Conservation (phyloP, 2,113 vertebrate species). For the Notarius quadriscutis region DNA sequence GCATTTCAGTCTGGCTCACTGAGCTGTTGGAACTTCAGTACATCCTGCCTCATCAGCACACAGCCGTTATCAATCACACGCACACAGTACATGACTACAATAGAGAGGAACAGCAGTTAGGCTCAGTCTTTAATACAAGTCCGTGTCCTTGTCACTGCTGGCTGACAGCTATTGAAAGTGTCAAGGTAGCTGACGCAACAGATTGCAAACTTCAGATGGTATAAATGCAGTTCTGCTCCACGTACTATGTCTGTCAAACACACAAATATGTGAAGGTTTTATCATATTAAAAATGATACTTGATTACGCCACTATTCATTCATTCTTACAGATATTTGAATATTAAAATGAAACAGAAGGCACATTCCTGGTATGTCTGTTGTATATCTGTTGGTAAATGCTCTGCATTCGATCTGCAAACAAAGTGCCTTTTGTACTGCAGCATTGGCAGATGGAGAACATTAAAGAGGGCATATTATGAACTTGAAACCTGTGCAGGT, state of each 20-base stretch:
- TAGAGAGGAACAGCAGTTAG: background rate
- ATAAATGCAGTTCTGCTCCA: background rate
- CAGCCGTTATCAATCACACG: conserved; percentile 12
- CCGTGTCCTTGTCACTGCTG: background rate
- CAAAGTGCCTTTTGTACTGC: background rate
- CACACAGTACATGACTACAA: background rate
- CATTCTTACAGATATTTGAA: background rate
- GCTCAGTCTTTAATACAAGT: background rate
- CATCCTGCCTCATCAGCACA: conserved; percentile 24
- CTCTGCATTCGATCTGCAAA: background rate
- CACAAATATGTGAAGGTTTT: background rate
- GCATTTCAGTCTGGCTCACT: background rate
- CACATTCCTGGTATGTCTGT: background rate
- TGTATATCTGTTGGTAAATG: background rate
- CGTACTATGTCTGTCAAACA: background rate
- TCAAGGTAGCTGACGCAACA: conserved; percentile 18
- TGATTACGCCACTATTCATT: background rate
- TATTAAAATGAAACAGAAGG: background rate
- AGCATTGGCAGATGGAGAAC: background rate
- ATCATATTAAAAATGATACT: background rate
- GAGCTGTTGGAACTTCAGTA: background rate
- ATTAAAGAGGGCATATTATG: no score
- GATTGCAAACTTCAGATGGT: background rate
- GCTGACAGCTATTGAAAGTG: background rate
- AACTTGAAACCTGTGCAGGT: no score